These are phyloP conservation scores for Megaceryle alcyon DNA, from an alignment of 2,797 vertebrate species.

Conservation along the genomic window DNA sequence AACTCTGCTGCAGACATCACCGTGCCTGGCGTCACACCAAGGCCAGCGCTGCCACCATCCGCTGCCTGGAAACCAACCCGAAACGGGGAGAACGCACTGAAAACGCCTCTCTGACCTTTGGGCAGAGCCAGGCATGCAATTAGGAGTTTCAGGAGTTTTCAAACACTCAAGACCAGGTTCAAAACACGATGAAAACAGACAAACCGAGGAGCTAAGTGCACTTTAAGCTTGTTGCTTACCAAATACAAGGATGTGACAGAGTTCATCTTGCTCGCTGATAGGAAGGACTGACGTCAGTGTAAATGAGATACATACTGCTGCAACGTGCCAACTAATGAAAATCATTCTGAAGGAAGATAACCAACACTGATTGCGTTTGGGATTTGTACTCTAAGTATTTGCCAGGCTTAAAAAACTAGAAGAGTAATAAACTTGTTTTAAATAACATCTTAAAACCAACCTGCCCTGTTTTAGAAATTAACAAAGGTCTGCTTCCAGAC, in stretches of 20 bases:
- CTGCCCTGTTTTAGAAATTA: not conserved
- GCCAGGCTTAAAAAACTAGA: not conserved
- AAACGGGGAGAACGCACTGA: accelerated
- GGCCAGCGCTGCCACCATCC: accelerated
- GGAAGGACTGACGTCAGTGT: not conserved
- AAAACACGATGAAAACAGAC: accelerated
- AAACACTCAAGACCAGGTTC: not conserved
- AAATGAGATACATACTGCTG: accelerated
- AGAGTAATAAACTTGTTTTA: not conserved
- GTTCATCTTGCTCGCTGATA: not conserved
- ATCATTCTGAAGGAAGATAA: not conserved
- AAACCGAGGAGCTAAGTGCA: not conserved
- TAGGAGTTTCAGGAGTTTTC: accelerated
- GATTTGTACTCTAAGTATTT: not conserved
- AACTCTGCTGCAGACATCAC: accelerated
- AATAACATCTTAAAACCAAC: not conserved
- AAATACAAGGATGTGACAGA: not conserved
- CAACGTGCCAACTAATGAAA: not conserved
- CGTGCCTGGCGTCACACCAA: accelerated
- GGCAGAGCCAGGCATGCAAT: accelerated
- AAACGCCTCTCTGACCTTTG: not conserved
- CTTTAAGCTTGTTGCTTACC: not conserved
- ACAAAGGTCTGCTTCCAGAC: not conserved
- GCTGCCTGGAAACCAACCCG: accelerated
- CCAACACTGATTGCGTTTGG: not conserved